Conservation (phyloP, 1,140 invertebrate species). For the Apis florea region DNA sequence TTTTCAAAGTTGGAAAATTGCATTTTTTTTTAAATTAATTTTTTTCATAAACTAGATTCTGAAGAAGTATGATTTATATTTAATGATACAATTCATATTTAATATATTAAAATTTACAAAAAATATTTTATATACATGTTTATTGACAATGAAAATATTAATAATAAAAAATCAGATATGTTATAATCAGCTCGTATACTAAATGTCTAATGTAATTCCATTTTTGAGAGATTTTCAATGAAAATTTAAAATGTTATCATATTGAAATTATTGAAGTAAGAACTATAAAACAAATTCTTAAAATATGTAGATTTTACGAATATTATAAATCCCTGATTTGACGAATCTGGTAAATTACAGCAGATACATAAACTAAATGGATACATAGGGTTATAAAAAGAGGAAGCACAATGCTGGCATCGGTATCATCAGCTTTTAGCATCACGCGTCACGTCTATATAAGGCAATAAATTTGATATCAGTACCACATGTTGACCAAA, state of each 20-base stretch:
- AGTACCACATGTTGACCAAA: not conserved
- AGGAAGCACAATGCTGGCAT: not conserved
- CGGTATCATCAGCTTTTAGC: slow-evolving; percentile 9
- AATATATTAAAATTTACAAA: no score
- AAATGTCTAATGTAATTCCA: not conserved
- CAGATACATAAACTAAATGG: slow-evolving; percentile 69
- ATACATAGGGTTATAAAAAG: slow-evolving; percentile 57
- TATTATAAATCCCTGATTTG: slow-evolving; percentile 57
- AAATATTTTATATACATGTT: no score
- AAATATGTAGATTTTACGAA: slow-evolving; percentile 49
- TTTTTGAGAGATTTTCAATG: not conserved
- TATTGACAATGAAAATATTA: no score
- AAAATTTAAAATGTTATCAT: not conserved
- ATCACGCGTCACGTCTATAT: slow-evolving; percentile 18
- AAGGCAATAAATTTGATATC: slow-evolving; percentile 46
- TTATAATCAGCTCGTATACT: no score
- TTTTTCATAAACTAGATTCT: no score
- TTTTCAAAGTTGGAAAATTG: no score
- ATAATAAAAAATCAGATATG: no score
- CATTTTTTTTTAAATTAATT: no score
- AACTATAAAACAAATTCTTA: not conserved
- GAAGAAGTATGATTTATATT: no score
- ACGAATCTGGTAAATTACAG: slow-evolving; percentile 12
- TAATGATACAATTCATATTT: no score
- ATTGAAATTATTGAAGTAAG: not conserved